Conservation (phyloP, 2,797 vertebrate genomes). For the Cryptoblepharus egeriae region DNA sequence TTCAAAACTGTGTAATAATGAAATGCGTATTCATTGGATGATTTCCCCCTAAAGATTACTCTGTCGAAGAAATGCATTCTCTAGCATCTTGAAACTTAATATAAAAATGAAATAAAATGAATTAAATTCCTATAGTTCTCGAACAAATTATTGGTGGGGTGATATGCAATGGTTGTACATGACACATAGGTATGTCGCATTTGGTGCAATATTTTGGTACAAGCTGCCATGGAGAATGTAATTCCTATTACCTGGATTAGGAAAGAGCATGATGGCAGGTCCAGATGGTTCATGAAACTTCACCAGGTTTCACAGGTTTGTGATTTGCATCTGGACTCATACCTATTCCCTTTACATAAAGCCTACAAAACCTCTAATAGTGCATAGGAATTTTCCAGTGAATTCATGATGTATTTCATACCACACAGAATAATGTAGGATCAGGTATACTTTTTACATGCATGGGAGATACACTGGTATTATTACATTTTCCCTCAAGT, state of each 20-base stretch:
- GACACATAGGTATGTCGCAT: neutral
- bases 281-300: no score
- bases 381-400: no score
- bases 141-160: neutral
- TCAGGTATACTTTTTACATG: no score
- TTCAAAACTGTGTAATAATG: conserved; percentile 55
- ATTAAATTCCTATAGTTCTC: conserved; percentile 43
- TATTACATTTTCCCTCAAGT: no score
- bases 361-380: no score
- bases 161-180: neutral
- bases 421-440: no score
- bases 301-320: no score
- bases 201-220: neutral
- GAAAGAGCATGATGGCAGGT: no score
- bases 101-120: conserved; percentile 61
- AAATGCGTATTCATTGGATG: conserved; percentile 52
- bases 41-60: conserved; percentile 56
- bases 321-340: no score
- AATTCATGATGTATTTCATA: no score
- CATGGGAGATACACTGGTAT: no score
- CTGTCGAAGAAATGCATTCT: conserved; percentile 51
- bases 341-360: no score
- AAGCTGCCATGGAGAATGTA: neutral
- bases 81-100: conserved; percentile 34
- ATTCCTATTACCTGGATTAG: neutral